Base-by-base conservation (phyloP, 2,113 vertebrate species). In the Odontophorus gujanensis region DNA sequence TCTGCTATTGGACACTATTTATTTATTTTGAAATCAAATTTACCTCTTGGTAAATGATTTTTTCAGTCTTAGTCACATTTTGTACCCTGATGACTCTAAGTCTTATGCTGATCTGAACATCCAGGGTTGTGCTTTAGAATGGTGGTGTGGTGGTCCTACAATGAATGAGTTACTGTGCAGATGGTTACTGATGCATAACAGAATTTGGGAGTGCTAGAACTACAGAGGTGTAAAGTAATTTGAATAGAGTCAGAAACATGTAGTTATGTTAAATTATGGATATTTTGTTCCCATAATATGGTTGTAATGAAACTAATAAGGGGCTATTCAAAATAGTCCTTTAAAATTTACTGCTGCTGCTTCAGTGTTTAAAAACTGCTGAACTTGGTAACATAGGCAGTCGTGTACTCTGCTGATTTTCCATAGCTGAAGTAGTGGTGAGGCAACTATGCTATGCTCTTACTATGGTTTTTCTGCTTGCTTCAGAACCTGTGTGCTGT, bases 271-370 rank as follows among this genome's bases (percentile, higher is more conserved):
- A 71, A 74, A 76, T 57, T 63, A 25, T 62, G 42, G 61, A 75
- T 48, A 53, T 32, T 76, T 95, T 58, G 89, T 96, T 76, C 90
- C 96, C 97, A 81, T 98, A 98, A 98, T 86, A 98, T 98, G 92
- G 98, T 98, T 95, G 98, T 98, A 98, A 98, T 97, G 97, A 98
- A 98, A 98, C 97, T 97, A 96, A 98, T 97, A 96, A 96, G 67
- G 78, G 79, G 87, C 93, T 98, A 62, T 98, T 98, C 98, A 98
- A 97, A 98, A 96, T 96, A 92, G 97, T 97, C 92, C 98, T 98
- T 97, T 96, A 95, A 98, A 98, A 96, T 98, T 98, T 98, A 95
- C 98, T 96, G 96, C 97, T 92, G 98, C 98, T 93, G 97, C 97
- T 96, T 97, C 98, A 87, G 87, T 97, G 98, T 98, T 57, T 99